Base-by-base conservation (phyloP, 2,888 invertebrate genomes). In the Tenthredo distinguenda region DNA sequence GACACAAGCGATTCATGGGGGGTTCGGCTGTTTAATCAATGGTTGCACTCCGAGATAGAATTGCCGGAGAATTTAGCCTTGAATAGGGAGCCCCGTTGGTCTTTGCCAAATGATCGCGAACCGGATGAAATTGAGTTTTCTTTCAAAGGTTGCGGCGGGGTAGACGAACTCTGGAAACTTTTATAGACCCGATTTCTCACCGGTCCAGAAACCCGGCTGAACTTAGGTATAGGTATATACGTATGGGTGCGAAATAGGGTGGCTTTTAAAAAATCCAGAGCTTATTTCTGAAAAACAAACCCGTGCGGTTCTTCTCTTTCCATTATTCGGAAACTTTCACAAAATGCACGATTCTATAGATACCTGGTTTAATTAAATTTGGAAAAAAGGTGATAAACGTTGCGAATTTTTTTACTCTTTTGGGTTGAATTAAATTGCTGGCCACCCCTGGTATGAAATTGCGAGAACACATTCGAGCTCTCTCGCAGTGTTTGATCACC, bases 111-210 rank as follows among this genome's bases (percentile, higher is more conserved):
- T 74, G 4, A 74, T 74, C 40, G 43, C n/a, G 72, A 74, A 43
- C 77, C 2, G 77, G 55, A 77, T 55, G 77, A 77, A 77, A 77
- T 77, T 77, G 77, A 55, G n/a, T 77, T 77, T 77, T 55, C 34
- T 34, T 31, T 50, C 50, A 77, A 55, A 55, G 50, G 31, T 31
- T 18, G 21, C 71, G 6, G 4, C 34, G 50, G 34, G 77, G 50
- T 77, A 34, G 34, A 77, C 55, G 77, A 77, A 50, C 77, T 77
- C 77, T 55, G 55, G 34, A 55, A 31, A 77, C 31, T 31, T 55
- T 77, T 18, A 31, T 55, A 34, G 47, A 43, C 43, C 21, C 74
- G 15, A 74, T 74, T 74, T 74, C 21, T 47, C 74, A n/a, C 74
- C 43, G 6, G 43, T 21, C 15, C 21, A 10, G 1, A 18, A 74